phyloP scores from a whole-genome alignment of 2,113 vertebrate species.

The Pseudorectes ferrugineus region DNA sequence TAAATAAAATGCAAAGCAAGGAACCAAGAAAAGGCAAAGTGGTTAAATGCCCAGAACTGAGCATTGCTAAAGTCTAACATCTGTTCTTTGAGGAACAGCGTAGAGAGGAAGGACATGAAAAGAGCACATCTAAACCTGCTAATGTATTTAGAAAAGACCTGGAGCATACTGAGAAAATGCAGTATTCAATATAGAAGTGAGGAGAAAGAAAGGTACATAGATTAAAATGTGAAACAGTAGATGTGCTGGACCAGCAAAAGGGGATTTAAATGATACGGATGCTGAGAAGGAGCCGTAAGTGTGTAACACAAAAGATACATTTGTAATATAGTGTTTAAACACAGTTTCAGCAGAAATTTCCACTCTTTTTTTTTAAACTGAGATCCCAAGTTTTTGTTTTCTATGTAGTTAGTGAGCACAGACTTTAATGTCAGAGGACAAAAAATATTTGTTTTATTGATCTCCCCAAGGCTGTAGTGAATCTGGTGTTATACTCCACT shows the following conservation, averaged over 20 bases:
- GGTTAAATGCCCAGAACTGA: background rate
- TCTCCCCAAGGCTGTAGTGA: background rate
- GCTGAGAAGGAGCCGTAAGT: background rate
- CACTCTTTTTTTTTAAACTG: background rate
- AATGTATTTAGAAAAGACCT: background rate
- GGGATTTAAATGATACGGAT: background rate
- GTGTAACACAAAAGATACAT: background rate
- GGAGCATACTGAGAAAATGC: background rate
- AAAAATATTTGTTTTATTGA: background rate
- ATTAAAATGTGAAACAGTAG: background rate
- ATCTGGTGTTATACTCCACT: background rate
- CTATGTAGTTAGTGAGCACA: background rate
- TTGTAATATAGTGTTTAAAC: background rate
- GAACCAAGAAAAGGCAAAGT: background rate
- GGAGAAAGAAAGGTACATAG: background rate
- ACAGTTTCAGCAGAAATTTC: background rate
- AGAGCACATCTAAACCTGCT: background rate
- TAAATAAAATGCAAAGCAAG: constrained; percentile 43
- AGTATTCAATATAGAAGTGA: background rate
- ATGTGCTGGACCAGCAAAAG: background rate
- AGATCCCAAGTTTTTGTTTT: background rate
- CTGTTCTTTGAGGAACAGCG: background rate
- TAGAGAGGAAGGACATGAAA: background rate
- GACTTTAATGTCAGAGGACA: background rate
- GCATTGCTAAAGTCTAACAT: background rate